These are phyloP conservation scores for Pseudomugil gertrudae DNA, from an alignment of 2,797 vertebrate species.

Conservation along the genomic window DNA sequence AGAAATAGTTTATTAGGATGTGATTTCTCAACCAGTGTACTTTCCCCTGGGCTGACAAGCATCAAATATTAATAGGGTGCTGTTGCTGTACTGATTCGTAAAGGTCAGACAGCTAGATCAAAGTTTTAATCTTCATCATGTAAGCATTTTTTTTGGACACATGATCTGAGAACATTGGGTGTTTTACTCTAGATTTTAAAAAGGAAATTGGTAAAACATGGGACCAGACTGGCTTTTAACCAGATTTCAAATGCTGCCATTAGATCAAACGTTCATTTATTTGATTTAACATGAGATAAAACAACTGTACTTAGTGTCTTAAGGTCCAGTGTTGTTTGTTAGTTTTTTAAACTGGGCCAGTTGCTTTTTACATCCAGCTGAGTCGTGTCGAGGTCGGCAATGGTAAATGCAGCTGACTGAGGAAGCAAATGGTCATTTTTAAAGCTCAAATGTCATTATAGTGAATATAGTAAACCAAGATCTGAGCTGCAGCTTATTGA, in stretches of 20 bases:
- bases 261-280: neutral
- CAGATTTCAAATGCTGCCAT: neutral
- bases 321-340: constrained; percentile 6
- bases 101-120: constrained; percentile 1
- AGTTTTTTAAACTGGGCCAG: neutral
- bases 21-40: constrained; percentile 43
- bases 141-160: too few species aligned
- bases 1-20: constrained; percentile 52
- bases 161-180: too few species aligned
- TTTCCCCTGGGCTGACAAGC: constrained; percentile 41
- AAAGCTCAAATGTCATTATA: constrained; percentile 3
- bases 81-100: constrained; percentile 20
- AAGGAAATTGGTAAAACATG: neutral
- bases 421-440: neutral
- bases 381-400: neutral
- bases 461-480: neutral
- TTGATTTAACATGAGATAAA: constrained; percentile 12
- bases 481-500: neutral
- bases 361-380: neutral
- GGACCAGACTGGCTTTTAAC: neutral
- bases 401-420: neutral
- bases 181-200: too few species aligned
- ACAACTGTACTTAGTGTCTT: neutral
- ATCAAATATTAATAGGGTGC: constrained; percentile 37
- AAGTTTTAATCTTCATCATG: constrained; percentile 6